Evolutionary conservation across 1,140 invertebrate species (phyloP), one percentile per base, ranked within the genome.

Genomic region (Cydia pomonella): DNA sequence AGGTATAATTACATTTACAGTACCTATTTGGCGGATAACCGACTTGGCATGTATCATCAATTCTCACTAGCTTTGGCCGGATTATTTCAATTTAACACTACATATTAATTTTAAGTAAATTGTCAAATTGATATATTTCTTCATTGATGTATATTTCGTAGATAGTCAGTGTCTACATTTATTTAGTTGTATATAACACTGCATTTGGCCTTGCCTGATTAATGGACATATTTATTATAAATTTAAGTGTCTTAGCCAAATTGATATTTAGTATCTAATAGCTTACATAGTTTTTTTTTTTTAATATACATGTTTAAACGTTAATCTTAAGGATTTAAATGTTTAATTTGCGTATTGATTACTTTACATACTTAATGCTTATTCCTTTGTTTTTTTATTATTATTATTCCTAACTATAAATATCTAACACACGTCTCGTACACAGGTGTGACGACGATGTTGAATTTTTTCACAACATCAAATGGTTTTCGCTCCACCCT

Each of bases 401-500:
- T 23, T 53, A 10, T 59, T 59, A 23, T 59, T 44, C 53, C 2
- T 5, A 10, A 10, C 12, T 23, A 23, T 23, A 59, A 23, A 18
- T 10, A 38, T 69, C 5, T 69, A 69, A 69, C 9, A 69, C n/a
- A 12, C 18, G 21, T 69, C 66, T 62, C 63, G 77, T 75, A 78
- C 93, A 63, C 92, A 97, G 97, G 97, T 91, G 97, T 98, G 87
- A 98, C 98, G 81, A 98, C 98, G 92, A 98, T 98, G 98, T 96
- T 98, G 95, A 98, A 98, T 94, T 98, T 98, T 95, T 98, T 98
- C 96, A 98, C 98, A 80, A 98, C 97, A 84, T 97, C 97, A 75
- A 97, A 97, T 87, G 96, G 96, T 86, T 97, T 97, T 92, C 95
- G 97, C 84, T 97, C 96, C 80, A 98, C 97, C 63, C 94, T 98